Percentiles rank a stretch among this genome's conserved stretches.
These are phyloP conservation scores for Falco rusticolus DNA, from an alignment of 2,797 vertebrate genomes.

Conservation along the genomic window DNA sequence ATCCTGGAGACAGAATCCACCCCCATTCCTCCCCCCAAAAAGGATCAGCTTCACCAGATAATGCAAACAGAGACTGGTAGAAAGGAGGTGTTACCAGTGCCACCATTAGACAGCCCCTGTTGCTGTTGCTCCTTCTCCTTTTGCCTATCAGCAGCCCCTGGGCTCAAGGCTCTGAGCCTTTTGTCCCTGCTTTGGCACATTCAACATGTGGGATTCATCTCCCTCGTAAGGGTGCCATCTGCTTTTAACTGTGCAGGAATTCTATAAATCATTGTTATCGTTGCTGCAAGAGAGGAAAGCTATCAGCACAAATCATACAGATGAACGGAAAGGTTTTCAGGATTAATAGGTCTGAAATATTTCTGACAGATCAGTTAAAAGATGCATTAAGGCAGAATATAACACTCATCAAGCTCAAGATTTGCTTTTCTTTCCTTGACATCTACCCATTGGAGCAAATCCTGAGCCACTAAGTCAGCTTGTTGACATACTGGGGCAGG, in stretches of 20 bases:
- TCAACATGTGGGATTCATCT: background rate
- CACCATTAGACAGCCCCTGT: background rate
- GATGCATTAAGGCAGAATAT: constrained; percentile 47
- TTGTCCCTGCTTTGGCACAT: constrained; percentile 37
- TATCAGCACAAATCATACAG: constrained; percentile 5
- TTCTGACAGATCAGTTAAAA: constrained; percentile 41
- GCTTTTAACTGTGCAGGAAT: constrained; percentile 23
- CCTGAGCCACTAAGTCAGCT: constrained; percentile 82
- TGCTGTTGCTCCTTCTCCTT: background rate
- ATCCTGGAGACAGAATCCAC: background rate
- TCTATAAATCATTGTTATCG: constrained; percentile 35
- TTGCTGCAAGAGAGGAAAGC: constrained; percentile 6
- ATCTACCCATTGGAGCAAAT: constrained; percentile 85
- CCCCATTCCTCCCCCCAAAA: rapidly evolving
- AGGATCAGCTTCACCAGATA: background rate
- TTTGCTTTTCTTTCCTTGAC: constrained; percentile 56
- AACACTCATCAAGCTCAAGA: background rate
- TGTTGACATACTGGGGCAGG: constrained; percentile 83
- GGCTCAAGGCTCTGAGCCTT: constrained; percentile 18
- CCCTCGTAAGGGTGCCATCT: background rate
- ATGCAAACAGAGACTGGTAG: background rate
- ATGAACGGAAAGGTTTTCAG: constrained; percentile 47
- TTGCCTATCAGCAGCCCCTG: constrained; percentile 2
- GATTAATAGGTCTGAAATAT: constrained; percentile 37
- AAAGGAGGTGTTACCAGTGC: background rate